Percentiles rank a stretch among this genome's conserved stretches.
phyloP scores from a whole-genome alignment of 2,113 vertebrate species.

The Chiloscyllium plagiosum region DNA sequence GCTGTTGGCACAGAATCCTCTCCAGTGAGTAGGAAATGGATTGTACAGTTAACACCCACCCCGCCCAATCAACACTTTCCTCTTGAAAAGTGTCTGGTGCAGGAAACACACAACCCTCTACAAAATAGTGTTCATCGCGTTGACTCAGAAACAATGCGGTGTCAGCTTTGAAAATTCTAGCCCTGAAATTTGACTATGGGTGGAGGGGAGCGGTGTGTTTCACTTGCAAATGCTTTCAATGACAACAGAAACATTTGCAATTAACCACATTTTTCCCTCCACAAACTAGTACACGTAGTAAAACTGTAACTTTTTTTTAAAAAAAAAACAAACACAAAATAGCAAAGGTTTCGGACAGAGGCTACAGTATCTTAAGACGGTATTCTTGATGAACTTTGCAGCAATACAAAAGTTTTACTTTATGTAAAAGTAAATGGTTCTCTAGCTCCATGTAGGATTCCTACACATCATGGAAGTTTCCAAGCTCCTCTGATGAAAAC shows the following conservation, averaged over 20 bases:
- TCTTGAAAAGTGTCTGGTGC: background rate
- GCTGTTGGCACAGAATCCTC: background rate
- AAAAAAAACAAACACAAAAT: background rate
- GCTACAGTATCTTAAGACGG: conserved; percentile 7
- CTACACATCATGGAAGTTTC: background rate
- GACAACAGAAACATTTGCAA: background rate
- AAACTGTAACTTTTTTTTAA: background rate
- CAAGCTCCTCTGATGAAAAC: background rate
- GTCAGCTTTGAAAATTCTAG: background rate
- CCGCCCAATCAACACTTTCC: background rate
- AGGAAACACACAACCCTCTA: background rate
- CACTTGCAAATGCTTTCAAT: background rate
- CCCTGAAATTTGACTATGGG: background rate
- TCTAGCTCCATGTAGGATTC: background rate
- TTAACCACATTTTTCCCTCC: background rate
- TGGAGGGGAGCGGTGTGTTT: background rate
- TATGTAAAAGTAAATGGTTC: background rate
- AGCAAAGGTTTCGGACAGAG: background rate
- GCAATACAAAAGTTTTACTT: background rate
- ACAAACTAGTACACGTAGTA: background rate
- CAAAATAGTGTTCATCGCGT: no score
- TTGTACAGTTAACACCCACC: background rate
- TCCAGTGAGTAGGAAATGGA: background rate
- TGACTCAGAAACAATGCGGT: no score
- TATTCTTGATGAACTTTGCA: background rate